Evolutionary conservation across 2,113 vertebrate species (phyloP).

Genomic region (Dromaius novaehollandiae): DNA sequence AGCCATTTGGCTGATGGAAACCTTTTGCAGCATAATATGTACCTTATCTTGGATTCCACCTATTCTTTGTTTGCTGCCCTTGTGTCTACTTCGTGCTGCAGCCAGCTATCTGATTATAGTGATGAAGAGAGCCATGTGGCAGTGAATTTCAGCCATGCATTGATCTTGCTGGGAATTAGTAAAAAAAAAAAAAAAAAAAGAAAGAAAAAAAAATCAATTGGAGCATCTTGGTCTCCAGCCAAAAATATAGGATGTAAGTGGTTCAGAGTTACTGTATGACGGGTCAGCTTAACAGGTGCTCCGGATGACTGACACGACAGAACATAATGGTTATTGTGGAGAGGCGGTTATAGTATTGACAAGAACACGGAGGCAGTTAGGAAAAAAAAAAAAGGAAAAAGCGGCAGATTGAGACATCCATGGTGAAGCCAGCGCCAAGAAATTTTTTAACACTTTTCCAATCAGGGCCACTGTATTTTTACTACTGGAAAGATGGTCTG

Average conservation of each 20-base stretch:
- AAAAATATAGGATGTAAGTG: constrained; percentile 34
- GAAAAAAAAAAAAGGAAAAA: background rate
- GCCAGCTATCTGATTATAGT: constrained; percentile 13
- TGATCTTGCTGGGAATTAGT: constrained; percentile 55
- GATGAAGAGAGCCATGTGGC: background rate
- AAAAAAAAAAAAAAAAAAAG: background rate
- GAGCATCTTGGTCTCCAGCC: background rate
- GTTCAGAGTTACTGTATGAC: background rate
- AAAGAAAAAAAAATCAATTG: background rate
- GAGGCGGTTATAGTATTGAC: constrained; percentile 36
- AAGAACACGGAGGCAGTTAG: background rate
- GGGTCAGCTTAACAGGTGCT: constrained; percentile 28
- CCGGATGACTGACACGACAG: constrained; percentile 7
- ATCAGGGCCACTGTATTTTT: background rate
- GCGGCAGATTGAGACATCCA: constrained; percentile 19
- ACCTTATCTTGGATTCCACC: background rate
- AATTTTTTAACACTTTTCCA: constrained; percentile 24
- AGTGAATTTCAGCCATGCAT: constrained; percentile 37
- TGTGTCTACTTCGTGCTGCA: background rate
- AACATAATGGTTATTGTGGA: constrained; percentile 33
- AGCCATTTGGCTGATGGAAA: background rate
- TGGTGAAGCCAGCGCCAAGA: background rate
- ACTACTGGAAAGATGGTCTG: background rate
- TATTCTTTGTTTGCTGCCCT: constrained; percentile 6
- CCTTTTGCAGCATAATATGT: background rate